Evolutionary conservation across 2,888 invertebrate species (phyloP).

Genomic region (Caradrina kadenii): DNA sequence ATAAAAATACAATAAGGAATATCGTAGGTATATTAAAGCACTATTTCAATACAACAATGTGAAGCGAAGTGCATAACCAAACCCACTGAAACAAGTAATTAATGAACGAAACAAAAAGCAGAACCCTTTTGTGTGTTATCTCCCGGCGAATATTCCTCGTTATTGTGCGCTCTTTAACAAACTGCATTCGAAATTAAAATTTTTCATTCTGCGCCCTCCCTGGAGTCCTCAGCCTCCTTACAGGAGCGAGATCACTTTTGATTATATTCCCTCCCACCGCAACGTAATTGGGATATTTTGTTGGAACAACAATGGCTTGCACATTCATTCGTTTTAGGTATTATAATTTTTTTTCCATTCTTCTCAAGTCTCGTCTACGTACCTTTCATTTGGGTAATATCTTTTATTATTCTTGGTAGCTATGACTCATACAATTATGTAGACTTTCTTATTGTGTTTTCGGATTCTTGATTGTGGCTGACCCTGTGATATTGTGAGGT

Average conservation of each 20-base stretch:
- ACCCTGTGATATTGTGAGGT: constrained; percentile 34
- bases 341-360: constrained; percentile 79
- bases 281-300: constrained; percentile 89
- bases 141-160: constrained; percentile 81
- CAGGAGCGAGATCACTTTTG: constrained; percentile 85
- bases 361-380: constrained; percentile 60
- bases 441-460: constrained; percentile 55
- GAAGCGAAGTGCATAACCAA: constrained; percentile 65
- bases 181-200: constrained; percentile 90
- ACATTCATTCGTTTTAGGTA: constrained; percentile 87
- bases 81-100: constrained; percentile 81
- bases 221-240: constrained; percentile 63
- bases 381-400: constrained; percentile 53
- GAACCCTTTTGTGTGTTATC: constrained; percentile 86
- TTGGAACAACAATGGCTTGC: constrained; percentile 86
- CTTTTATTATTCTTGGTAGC: constrained; percentile 48
- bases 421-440: constrained; percentile 48
- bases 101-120: constrained; percentile 79
- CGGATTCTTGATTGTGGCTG: constrained; percentile 36
- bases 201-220: constrained; percentile 85
- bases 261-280: constrained; percentile 87
- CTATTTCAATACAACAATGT: constrained; percentile 45
- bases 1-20: constrained; percentile 2
- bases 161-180: constrained; percentile 89
- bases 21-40: constrained; percentile 1